A percentile compares a stretch with the other conserved stretches of the same genome.
phyloP scores from a whole-genome alignment of 2,797 vertebrate species.

The Neosalanx taihuensis region DNA sequence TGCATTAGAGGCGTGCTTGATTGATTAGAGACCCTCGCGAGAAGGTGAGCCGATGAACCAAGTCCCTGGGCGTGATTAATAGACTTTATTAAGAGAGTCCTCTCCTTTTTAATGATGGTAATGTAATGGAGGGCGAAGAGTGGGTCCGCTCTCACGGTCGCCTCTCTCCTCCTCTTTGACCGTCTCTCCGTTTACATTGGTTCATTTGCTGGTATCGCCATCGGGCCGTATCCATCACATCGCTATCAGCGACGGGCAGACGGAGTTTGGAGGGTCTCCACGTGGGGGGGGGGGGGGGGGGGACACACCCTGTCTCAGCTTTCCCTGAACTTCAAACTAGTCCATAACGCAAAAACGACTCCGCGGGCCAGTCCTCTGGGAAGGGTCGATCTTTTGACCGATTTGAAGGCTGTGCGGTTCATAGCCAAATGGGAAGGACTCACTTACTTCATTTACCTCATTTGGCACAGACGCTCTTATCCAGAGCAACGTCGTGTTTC shows the following conservation, averaged over 20 bases:
- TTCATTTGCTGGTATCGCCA: slow-evolving; percentile 58
- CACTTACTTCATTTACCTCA: slow-evolving; percentile 4
- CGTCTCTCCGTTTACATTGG: slow-evolving; percentile 55
- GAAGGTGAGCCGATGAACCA: slow-evolving; percentile 73
- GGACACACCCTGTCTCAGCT: slow-evolving; percentile 39
- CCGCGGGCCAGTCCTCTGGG: slow-evolving; percentile 34
- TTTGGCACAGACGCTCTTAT: slow-evolving; percentile 30
- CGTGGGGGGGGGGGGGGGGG: background rate
- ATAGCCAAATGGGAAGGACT: slow-evolving; percentile 61
- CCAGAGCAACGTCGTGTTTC: no score
- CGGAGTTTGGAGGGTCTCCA: slow-evolving; percentile 42
- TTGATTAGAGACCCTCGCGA: slow-evolving; percentile 75
- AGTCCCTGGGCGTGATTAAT: slow-evolving; percentile 79
- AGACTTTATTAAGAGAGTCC: slow-evolving; percentile 81
- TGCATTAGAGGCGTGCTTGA: slow-evolving; percentile 75
- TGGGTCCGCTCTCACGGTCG: slow-evolving; percentile 58
- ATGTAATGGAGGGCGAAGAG: slow-evolving; percentile 66
- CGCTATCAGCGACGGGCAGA: slow-evolving; percentile 50
- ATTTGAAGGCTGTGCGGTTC: slow-evolving; percentile 44
- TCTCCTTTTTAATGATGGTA: slow-evolving; percentile 78
- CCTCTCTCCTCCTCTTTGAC: slow-evolving; percentile 55
- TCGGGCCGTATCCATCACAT: slow-evolving; percentile 58
- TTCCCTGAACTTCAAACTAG: slow-evolving; percentile 33
- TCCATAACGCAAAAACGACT: slow-evolving; percentile 49
- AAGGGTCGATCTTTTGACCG: slow-evolving; percentile 11